These are phyloP conservation scores for Lepus timidus DNA, from an alignment of 2,113 vertebrate genomes.

Conservation along the genomic window DNA sequence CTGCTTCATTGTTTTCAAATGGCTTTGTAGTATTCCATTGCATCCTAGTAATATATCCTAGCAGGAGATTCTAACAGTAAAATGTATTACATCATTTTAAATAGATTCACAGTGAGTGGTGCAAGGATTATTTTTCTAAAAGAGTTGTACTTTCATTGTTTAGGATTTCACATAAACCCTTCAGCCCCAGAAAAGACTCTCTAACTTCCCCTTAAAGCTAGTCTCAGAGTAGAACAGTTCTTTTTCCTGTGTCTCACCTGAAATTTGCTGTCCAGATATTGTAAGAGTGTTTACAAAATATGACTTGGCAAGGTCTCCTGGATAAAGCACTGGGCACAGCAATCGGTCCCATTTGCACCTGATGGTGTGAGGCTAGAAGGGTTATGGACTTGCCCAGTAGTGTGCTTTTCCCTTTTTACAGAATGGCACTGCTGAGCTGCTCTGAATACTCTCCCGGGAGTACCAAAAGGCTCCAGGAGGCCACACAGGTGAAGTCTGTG, in stretches of 20 bases:
- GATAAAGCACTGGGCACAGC: not conserved
- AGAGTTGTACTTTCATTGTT: not conserved
- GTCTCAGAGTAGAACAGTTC: not conserved
- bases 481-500: not conserved
- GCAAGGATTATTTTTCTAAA: not conserved
- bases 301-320: not conserved
- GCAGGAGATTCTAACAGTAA: not conserved
- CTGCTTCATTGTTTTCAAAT: not conserved
- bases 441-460: not conserved
- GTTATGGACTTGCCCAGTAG: not conserved
- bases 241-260: conserved; percentile 8
- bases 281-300: conserved; percentile 32
- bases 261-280: not conserved
- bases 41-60: not conserved
- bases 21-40: conserved; percentile 17
- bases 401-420: not conserved
- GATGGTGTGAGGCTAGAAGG: not conserved
- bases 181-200: not conserved
- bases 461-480: not conserved
- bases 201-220: not conserved
- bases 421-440: not conserved
- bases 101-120: not conserved
- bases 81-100: not conserved
- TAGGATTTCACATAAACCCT: not conserved
- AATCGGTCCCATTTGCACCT: not conserved